Base-by-base conservation (phyloP, 2,797 vertebrate species). In the Sebastes baramenuke region DNA sequence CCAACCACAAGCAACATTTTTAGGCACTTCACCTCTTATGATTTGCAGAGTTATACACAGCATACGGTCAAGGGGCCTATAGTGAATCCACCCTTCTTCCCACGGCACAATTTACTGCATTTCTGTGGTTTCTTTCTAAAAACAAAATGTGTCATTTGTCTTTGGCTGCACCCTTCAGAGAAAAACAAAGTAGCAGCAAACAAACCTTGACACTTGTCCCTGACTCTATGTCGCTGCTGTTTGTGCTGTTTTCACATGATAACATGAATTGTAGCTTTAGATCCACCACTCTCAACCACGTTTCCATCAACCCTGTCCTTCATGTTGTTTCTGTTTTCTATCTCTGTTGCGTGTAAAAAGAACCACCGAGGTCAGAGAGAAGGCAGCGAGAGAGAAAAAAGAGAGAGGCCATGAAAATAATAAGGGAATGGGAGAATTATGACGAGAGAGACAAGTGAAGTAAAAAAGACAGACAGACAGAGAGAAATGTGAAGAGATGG, bases 111-210 rank as follows among this genome's bases (percentile, higher is more conserved):
- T 81, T 84, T 85, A 58, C 72, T 77, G 77, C 87, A 86, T 91
- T 86, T 87, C 72, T 91, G 90, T 88, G 89, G 88, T 69, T 54
- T 30, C 16, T 42, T 62, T 91, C 86, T 83, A 88, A 92, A 94
- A 94, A 64, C 77, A 83, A 83, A 89, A 85, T 18, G 84, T 88
- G 80, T 83, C 69, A 82, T 91, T 93, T 86, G 83, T 70, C 70
- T 72, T 68, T 60, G 24, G 75, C 89, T 68, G 22, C 81, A 72
- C 81, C 79, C 80, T 75, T 65, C 81, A 72, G 24, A 82, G 56
- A 59, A 87, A 76, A 72, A 79, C 55, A 69, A 55, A 72, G 60
- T 49, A 18, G 60, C 59, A 75, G 77, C 34, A 4, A 5, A 16
- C 22, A 49, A 54, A 55, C 52, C 27, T 42, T 2, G 5, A 58